phyloP scores from a whole-genome alignment of 2,888 invertebrate species.

The Phyllotreta striolata region DNA sequence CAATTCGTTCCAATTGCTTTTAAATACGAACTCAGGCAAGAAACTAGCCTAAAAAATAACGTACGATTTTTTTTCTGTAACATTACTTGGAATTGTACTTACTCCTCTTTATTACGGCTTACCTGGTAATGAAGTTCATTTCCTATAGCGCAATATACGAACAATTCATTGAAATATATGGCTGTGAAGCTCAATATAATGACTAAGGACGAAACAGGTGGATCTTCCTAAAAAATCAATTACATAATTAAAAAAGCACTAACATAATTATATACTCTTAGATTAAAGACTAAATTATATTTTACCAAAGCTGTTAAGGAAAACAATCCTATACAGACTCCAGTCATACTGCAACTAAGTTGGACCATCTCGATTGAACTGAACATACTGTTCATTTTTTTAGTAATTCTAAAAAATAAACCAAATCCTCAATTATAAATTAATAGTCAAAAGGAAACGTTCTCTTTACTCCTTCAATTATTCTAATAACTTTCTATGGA shows the following conservation, averaged over 20 bases:
- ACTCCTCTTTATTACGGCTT: neutral
- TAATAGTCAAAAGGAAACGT: neutral
- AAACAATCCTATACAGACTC: neutral
- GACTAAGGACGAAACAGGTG: neutral
- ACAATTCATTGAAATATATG: neutral
- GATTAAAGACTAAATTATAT: neutral
- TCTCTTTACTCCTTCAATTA: neutral
- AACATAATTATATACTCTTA: neutral
- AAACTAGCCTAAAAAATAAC: conserved; percentile 16
- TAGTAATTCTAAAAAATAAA: conserved; percentile 9
- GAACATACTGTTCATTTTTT: conserved; percentile 10
- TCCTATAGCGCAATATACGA: conserved; percentile 9
- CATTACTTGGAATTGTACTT: neutral
- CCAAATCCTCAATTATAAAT: neutral
- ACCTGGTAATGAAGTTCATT: conserved; percentile 13
- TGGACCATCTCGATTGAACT: conserved; percentile 1
- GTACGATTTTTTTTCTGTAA: neutral
- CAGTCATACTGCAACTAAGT: neutral
- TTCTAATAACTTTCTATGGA: conserved; percentile 2
- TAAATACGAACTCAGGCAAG: conserved; percentile 13
- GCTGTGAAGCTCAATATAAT: neutral
- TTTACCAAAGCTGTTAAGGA: conserved; percentile 4
- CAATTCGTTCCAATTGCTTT: conserved; percentile 7
- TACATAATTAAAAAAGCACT: neutral
- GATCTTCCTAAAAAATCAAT: conserved; percentile 8